phyloP scores from a whole-genome alignment of 2,113 vertebrate species.

The Arenaria interpres region DNA sequence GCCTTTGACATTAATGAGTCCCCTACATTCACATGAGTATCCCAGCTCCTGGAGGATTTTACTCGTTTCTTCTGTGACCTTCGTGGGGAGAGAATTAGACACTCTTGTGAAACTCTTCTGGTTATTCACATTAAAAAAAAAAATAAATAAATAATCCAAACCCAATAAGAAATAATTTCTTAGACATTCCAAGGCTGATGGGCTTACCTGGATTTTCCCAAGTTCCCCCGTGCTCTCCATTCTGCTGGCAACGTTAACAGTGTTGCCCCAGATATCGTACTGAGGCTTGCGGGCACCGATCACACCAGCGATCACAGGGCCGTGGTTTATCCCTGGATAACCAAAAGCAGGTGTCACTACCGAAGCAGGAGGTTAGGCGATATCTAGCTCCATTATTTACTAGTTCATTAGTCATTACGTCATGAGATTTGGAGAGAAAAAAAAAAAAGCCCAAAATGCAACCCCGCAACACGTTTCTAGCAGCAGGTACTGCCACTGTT shows the following conservation, averaged over 20 bases:
- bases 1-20: constrained; percentile 94
- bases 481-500: background rate
- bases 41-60: constrained; percentile 86
- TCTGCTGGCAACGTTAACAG: constrained; percentile 94
- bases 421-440: background rate
- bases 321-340: constrained; percentile 90
- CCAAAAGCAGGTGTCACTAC: background rate
- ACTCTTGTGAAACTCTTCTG: background rate
- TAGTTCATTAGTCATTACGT: background rate
- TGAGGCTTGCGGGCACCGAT: constrained; percentile 98
- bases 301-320: constrained; percentile 95
- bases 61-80: constrained; percentile 95
- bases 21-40: constrained; percentile 93
- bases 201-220: constrained; percentile 92
- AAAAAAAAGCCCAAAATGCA: background rate
- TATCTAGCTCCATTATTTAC: background rate
- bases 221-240: constrained; percentile 98
- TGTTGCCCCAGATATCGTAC: constrained; percentile 99
- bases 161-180: background rate
- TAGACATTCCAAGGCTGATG: background rate
- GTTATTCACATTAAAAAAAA: background rate
- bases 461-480: background rate
- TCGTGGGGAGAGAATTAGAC: constrained; percentile 18
- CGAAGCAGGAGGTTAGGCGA: background rate
- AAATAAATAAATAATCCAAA: background rate